A percentile compares a stretch with the other conserved stretches of the same genome.
Evolutionary conservation across 2,888 invertebrate species (phyloP).

Genomic region (Adelognathus sp.): DNA sequence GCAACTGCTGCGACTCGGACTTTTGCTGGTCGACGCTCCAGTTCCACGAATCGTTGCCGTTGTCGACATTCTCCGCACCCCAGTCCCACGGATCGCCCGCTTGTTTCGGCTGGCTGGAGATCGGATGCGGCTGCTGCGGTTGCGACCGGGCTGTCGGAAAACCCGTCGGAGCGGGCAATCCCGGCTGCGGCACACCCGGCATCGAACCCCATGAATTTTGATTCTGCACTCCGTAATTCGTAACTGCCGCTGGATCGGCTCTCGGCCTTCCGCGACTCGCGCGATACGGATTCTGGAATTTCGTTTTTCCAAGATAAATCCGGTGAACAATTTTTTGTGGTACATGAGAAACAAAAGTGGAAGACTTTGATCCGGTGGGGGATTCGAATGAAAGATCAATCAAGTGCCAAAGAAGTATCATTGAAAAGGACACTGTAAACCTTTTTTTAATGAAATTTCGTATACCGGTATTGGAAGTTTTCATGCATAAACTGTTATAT

Average conservation of each 20-base stretch:
- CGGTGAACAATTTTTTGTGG: no score
- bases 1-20: conserved; percentile 66
- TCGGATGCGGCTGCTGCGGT: conserved; percentile 62
- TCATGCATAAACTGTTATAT: no score
- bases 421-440: not conserved
- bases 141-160: no score
- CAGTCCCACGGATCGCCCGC: conserved; percentile 74
- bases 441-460: not conserved
- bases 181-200: conserved; percentile 61
- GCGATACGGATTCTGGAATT: conserved; percentile 77
- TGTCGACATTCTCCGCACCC: conserved; percentile 71
- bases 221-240: conserved; percentile 72
- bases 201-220: conserved; percentile 73
- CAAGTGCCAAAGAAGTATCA: not conserved
- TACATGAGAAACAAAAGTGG: no score
- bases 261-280: conserved; percentile 73
- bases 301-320: no score
- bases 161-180: conserved; percentile 60
- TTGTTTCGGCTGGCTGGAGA: conserved; percentile 64
- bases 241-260: conserved; percentile 69
- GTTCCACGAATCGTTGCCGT: conserved; percentile 78
- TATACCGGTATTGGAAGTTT: no score
- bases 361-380: not conserved
- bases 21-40: conserved; percentile 78
- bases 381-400: no score